Base-by-base conservation (phyloP, 2,888 invertebrate genomes). In the Rhagophthalmus giganteus region DNA sequence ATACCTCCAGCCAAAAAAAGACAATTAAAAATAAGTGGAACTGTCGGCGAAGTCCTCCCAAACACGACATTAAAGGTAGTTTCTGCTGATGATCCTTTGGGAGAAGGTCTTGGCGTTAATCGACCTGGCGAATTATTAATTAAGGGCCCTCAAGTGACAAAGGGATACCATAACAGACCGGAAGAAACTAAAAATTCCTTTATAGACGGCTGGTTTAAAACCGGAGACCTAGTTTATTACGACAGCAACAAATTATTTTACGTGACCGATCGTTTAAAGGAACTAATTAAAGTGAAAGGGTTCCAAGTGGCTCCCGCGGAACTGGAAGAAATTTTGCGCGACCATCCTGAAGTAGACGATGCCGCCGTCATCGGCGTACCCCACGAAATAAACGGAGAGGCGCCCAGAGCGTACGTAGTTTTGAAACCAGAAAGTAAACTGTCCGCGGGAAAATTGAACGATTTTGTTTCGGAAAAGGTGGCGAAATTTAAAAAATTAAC, bases 221-320 rank as follows among this genome's bases (percentile, higher is more conserved):
- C 85, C 12, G 88, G 88, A 10, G 84, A 90, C 66, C 61, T 50
- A 58, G 63, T 56, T 14, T 67, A 65, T 50, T 81, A 80, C 55
- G 85, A 88, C 64, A 81, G 86, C 13, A 76, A 84, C 0, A 85
- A 86, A 0, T 68, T 70, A 38, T 75, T 89, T 55, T 87, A 80
- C 60, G 81, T 93, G 47, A 82, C 85, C 20, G 92, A 90, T 65
- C 80, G 93, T 57, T 69, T 87, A 34, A 92, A 92, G 69, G 90
- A 34, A 2, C n/a, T 34, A 3, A 34, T 40, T 37, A 26, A 93
- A 62, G 74, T 74, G 10, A 84, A 82, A 71, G 84, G 78, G 1
- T 81, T 76, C 64, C 81, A 90, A 82, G 92, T 93, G 2, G 83
- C 93, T 4, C 93, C 93, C 13, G 91, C 92, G 0, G 93, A 94